These are phyloP conservation scores for Myiopsitta monachus DNA, from an alignment of 2,113 vertebrate genomes.

Conservation along the genomic window DNA sequence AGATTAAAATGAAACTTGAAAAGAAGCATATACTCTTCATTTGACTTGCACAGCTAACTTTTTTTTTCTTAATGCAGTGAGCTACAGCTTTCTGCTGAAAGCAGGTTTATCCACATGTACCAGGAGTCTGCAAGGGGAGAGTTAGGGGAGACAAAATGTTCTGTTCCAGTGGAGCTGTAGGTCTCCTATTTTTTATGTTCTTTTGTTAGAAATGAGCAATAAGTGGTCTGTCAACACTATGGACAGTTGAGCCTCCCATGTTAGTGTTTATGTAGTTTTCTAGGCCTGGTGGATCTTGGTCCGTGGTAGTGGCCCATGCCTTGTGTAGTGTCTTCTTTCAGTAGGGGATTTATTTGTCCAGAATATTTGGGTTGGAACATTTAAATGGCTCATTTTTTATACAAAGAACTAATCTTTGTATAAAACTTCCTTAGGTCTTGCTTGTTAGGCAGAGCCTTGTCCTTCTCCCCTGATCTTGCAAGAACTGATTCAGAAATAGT, in stretches of 20 bases:
- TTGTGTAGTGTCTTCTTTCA: not conserved
- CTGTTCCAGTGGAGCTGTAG: not conserved
- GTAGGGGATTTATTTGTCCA: not conserved
- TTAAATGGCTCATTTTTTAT: not conserved
- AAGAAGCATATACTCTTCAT: not conserved
- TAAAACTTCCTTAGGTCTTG: not conserved
- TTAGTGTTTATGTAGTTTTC: not conserved
- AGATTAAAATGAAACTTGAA: conserved; percentile 38
- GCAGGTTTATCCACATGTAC: not conserved
- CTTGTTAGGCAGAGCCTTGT: not conserved
- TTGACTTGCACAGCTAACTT: conserved; percentile 34
- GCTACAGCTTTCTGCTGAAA: not conserved
- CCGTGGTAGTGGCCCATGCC: not conserved
- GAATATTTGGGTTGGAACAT: not conserved
- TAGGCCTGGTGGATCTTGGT: not conserved
- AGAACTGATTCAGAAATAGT: not conserved
- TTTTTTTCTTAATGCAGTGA: not conserved
- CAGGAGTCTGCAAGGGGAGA: not conserved
- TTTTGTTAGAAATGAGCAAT: not conserved
- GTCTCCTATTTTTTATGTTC: not conserved
- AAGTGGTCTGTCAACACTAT: not conserved
- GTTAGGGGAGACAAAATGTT: not conserved
- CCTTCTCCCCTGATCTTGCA: not conserved
- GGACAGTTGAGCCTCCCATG: not conserved
- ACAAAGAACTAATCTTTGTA: not conserved